phyloP scores from a whole-genome alignment of 2,113 vertebrate species.

The Vulpes vulpes region DNA sequence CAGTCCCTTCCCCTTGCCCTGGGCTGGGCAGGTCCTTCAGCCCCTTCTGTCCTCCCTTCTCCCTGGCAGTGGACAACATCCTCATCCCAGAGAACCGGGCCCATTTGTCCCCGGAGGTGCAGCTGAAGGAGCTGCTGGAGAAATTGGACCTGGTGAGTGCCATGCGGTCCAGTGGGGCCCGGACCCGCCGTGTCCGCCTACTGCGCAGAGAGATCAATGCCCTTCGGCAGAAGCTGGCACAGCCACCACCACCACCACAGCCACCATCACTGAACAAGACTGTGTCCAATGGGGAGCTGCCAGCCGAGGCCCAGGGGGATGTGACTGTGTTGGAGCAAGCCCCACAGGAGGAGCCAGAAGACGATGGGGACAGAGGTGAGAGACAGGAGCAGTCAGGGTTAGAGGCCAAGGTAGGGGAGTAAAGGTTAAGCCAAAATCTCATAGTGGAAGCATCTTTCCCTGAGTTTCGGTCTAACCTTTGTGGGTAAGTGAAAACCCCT shows the following conservation, averaged over 20 bases:
- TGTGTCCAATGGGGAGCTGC: slow-evolving; percentile 88
- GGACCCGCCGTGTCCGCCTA: slow-evolving; percentile 94
- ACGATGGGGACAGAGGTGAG: slow-evolving; percentile 87
- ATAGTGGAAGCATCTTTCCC: not conserved
- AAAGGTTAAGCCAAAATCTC: not conserved
- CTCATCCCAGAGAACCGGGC: slow-evolving; percentile 95
- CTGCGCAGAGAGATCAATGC: slow-evolving; percentile 96
- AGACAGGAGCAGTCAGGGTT: not conserved
- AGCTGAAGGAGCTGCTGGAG: slow-evolving; percentile 97
- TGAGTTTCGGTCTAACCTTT: not conserved
- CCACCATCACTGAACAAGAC: slow-evolving; percentile 86
- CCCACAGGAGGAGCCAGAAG: slow-evolving; percentile 82
- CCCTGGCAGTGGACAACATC: slow-evolving; percentile 95
- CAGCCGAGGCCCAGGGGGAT: slow-evolving; percentile 82
- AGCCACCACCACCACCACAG: slow-evolving; percentile 83
- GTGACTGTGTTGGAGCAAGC: slow-evolving; percentile 87
- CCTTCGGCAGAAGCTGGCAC: slow-evolving; percentile 92
- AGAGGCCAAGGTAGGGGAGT: not conserved
- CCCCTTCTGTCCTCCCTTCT: slow-evolving; percentile 71
- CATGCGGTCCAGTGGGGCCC: slow-evolving; percentile 95
- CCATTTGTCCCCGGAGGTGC: slow-evolving; percentile 94
- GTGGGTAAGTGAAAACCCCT: not conserved
- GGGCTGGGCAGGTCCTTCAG: slow-evolving; percentile 56
- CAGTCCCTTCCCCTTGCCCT: slow-evolving; percentile 40
- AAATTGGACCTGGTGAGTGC: slow-evolving; percentile 96